Evolutionary conservation across 2,888 invertebrate species (phyloP).

Genomic region (Adineta ricciae): DNA sequence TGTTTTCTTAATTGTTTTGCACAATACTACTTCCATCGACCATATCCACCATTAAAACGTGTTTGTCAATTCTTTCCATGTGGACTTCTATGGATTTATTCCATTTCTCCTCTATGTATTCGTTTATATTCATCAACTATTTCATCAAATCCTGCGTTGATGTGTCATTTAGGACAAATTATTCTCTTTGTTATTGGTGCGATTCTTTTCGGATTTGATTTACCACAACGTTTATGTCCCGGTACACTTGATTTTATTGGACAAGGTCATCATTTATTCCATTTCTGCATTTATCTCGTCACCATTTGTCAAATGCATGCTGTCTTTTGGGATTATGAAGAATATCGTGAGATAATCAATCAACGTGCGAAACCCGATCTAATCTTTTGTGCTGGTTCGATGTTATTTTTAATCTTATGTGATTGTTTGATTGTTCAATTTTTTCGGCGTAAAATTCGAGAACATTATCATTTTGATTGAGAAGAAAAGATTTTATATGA

Average conservation of each 20-base stretch:
- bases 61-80: slow-evolving; percentile 31
- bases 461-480: neutral
- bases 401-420: neutral
- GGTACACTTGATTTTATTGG: slow-evolving; percentile 31
- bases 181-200: slow-evolving; percentile 29
- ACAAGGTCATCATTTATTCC: slow-evolving; percentile 32
- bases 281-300: slow-evolving; percentile 30
- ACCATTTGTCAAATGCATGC: slow-evolving; percentile 27
- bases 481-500: neutral
- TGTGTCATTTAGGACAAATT: slow-evolving; percentile 25
- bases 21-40: slow-evolving; percentile 26
- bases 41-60: slow-evolving; percentile 32
- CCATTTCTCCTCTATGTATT: slow-evolving; percentile 21
- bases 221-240: slow-evolving; percentile 32
- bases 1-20: slow-evolving; percentile 29
- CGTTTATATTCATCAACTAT: neutral
- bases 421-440: neutral
- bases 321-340: slow-evolving; percentile 23
- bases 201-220: slow-evolving; percentile 27
- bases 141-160: neutral
- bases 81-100: slow-evolving; percentile 25
- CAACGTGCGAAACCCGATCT: neutral
- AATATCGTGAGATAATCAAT: neutral
- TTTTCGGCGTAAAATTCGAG: neutral
- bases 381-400: neutral